These are phyloP conservation scores for Elephantulus edwardii DNA, from an alignment of 2,113 vertebrate species.

Conservation along the genomic window DNA sequence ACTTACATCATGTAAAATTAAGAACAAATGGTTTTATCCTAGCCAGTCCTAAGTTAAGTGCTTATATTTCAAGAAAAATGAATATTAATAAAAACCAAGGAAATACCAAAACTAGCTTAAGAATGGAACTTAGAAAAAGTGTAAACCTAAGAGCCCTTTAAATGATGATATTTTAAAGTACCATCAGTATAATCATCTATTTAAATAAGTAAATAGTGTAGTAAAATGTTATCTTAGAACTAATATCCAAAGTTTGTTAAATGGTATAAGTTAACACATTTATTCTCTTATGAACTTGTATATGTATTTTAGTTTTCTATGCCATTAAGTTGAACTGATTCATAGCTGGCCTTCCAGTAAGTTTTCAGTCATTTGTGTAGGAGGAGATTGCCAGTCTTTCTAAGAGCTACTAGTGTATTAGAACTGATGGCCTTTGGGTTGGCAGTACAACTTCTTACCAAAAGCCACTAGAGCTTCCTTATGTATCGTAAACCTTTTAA, in stretches of 20 bases:
- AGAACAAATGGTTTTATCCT: background rate
- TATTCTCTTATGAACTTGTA: background rate
- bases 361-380: too few species aligned
- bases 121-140: background rate
- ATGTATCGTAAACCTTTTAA: background rate
- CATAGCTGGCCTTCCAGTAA: too few species aligned
- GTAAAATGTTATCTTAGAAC: background rate
- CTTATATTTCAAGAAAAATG: background rate
- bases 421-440: too few species aligned
- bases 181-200: too few species aligned
- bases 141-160: background rate
- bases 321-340: too few species aligned
- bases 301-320: too few species aligned
- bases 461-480: too few species aligned
- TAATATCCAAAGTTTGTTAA: background rate
- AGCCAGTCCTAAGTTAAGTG: background rate
- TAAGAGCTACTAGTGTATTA: too few species aligned
- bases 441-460: too few species aligned
- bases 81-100: slow-evolving; percentile 10
- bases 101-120: background rate
- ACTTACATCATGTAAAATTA: background rate
- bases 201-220: background rate
- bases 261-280: background rate
- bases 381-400: too few species aligned
- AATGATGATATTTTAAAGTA: too few species aligned